Conservation (phyloP, 2,888 invertebrate species). For the Polyommatus iphigenia region DNA sequence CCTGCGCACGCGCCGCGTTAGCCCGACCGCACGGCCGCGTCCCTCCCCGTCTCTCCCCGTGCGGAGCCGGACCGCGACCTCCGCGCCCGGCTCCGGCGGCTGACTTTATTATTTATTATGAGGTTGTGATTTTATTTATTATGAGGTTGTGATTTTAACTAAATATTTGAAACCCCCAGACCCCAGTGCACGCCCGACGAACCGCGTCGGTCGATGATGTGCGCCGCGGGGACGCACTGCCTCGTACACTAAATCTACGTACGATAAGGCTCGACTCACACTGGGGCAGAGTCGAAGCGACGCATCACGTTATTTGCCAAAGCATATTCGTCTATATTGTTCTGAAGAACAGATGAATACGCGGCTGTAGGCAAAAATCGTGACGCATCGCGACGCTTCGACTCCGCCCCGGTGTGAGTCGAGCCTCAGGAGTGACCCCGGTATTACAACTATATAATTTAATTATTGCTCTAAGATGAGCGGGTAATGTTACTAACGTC, state of each 20-base stretch:
- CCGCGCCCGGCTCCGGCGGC: not conserved
- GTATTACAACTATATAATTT: too few species aligned
- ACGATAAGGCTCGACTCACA: not conserved
- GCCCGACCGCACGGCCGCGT: not conserved
- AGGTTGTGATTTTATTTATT: not conserved
- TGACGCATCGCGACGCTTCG: too few species aligned
- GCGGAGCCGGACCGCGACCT: not conserved
- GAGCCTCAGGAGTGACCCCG: too few species aligned
- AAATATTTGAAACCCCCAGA: not conserved
- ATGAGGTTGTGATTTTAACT: not conserved
- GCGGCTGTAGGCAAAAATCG: too few species aligned
- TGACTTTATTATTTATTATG: conserved; percentile 10
- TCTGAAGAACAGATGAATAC: too few species aligned
- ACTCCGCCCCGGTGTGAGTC: too few species aligned
- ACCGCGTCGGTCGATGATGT: not conserved
- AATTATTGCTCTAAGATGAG: too few species aligned
- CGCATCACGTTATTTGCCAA: too few species aligned
- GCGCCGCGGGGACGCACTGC: not conserved
- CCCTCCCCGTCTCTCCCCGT: not conserved
- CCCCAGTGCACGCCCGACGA: not conserved
- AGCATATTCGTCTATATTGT: too few species aligned
- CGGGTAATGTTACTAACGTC: not conserved
- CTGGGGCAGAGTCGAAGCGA: too few species aligned
- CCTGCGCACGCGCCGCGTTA: conserved; percentile 50
- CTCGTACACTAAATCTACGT: not conserved